Evolutionary conservation across 2,113 vertebrate species (phyloP), one percentile per base, ranked within the genome.

Genomic region (Sterna hirundo): DNA sequence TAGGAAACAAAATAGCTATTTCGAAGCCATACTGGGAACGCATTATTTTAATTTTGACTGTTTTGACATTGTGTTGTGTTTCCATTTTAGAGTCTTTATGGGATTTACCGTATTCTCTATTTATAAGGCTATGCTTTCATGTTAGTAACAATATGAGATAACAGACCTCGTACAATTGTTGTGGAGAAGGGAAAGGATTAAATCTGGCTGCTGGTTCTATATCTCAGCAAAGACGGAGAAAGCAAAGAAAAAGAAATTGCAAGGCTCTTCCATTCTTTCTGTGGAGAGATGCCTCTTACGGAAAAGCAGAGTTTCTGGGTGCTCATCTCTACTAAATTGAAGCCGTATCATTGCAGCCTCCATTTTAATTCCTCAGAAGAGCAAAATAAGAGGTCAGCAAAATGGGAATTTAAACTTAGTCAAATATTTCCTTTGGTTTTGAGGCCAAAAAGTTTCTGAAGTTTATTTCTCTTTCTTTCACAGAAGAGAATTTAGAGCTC

Each of bases 401-500:
- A 97, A 93, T 68, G 61, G 90, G 88, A 85, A 95, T 71, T 97
- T 95, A 93, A 97, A 96, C 90, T 78, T 92, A 92, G 77, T 76
- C 88, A 96, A 91, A 88, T 91, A 93, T 87, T 97, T 97, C 72
- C 68, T 83, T 93, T 62, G 54, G 88, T 75, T 97, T 92, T 86
- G 79, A 97, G 68, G 86, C 74, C 86, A 96, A 96, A 46, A 91
- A 85, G 22, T 92, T 96, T 90, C 70, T 93, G 36, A 92, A 74
- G 91, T 97, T 97, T 98, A 91, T 96, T 98, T 97, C 95, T 94
- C 55, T 96, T 96, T 94, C 77, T 93, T 95, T 96, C 83, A 83
- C 69, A 51, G 87, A 92, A 90, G 86, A 96, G 84, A 94, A 95
- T 97, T 97, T 96, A 93, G 69, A 97, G 70, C 66, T 88, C 92